Conservation (phyloP, 2,888 invertebrate genomes). For the Sphaerophoria taeniata region DNA sequence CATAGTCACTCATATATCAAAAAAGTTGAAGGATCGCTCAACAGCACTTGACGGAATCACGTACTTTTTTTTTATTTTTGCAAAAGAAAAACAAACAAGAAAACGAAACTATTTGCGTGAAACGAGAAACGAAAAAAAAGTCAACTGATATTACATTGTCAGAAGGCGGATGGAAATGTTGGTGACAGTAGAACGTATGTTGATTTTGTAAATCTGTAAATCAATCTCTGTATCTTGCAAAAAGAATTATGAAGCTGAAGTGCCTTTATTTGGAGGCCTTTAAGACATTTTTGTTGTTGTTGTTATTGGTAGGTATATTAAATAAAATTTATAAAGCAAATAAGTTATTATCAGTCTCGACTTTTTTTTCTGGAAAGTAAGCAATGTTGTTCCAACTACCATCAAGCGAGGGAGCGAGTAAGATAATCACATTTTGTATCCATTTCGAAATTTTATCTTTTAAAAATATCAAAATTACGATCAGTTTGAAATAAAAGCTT, state of each 20-base stretch:
- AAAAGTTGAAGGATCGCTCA: constrained; percentile 20
- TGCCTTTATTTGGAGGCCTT: background rate
- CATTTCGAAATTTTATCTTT: constrained; percentile 10
- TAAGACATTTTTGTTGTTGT: constrained; percentile 18
- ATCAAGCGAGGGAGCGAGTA: background rate
- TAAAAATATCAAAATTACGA: background rate
- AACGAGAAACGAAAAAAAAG: too few relatives aligned
- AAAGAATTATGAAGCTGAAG: background rate
- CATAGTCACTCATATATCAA: constrained; percentile 21
- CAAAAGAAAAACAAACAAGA: constrained; percentile 6
- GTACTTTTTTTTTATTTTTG: constrained; percentile 35
- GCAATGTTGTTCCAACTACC: too few relatives aligned
- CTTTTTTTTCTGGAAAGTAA: too few relatives aligned
- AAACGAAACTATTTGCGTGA: constrained; percentile 23
- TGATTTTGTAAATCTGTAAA: constrained; percentile 25
- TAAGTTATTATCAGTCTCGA: too few relatives aligned
- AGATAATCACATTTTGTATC: background rate
- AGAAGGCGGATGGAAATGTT: constrained; percentile 15
- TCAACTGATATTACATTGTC: constrained; percentile 21
- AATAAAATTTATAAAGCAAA: too few relatives aligned
- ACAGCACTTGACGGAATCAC: constrained; percentile 31
- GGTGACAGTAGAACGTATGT: background rate
- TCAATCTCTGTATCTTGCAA: constrained; percentile 16
- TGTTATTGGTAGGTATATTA: too few relatives aligned
- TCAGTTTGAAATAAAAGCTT: constrained; percentile 40